phyloP scores from a whole-genome alignment of 2,797 vertebrate species.

The Urocyon cinereoargenteus region DNA sequence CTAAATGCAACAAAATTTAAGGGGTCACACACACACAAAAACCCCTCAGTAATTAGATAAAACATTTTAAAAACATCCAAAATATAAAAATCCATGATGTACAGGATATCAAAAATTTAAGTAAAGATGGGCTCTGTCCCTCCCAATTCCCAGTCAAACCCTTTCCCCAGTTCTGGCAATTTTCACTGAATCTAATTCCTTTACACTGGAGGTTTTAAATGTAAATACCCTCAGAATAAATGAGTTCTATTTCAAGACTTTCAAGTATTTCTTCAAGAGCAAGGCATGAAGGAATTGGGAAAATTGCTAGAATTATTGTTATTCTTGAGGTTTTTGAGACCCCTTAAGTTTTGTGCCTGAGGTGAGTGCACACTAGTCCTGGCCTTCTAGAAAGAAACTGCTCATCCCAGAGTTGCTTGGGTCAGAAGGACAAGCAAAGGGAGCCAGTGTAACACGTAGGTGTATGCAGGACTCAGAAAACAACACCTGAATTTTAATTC shows the following conservation, averaged over 20 bases:
- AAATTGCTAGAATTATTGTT: not conserved
- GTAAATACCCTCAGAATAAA: not conserved
- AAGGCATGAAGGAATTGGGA: not conserved
- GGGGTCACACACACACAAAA: not conserved
- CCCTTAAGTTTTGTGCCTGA: not conserved
- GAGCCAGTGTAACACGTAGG: accelerated
- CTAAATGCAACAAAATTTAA: not conserved
- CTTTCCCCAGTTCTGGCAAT: not conserved
- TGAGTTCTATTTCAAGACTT: not conserved
- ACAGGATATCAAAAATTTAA: not conserved
- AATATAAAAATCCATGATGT: not conserved
- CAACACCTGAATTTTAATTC: not conserved
- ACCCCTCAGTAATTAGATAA: not conserved
- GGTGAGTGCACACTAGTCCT: not conserved
- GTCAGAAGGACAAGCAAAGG: too few species aligned
- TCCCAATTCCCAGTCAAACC: not conserved
- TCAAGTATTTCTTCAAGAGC: constrained; percentile 1
- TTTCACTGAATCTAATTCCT: not conserved
- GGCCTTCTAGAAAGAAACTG: not conserved
- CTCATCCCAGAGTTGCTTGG: not conserved
- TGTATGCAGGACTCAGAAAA: too few species aligned
- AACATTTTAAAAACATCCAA: not conserved
- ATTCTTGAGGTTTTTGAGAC: not conserved
- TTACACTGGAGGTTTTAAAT: not conserved
- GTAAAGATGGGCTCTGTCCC: not conserved